phyloP scores from a whole-genome alignment of 2,113 vertebrate species.

The Entosphenus tridentatus region DNA sequence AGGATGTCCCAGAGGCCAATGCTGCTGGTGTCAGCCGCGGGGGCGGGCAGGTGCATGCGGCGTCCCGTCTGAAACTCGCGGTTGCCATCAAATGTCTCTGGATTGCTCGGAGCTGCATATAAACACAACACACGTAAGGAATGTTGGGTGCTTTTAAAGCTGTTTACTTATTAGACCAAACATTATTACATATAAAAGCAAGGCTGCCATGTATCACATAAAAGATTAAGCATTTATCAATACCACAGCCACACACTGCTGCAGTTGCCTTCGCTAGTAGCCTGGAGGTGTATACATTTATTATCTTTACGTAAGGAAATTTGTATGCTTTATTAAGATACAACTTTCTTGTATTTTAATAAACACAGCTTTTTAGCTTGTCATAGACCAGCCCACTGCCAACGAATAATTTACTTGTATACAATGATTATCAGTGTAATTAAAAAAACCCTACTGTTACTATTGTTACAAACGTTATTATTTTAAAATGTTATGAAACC shows the following conservation, averaged over 20 bases:
- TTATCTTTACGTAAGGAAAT: no score
- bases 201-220: slow-evolving; percentile 7
- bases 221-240: slow-evolving; percentile 7
- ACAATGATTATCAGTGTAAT: no score
- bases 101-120: background rate
- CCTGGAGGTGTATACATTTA: no score
- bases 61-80: slow-evolving; percentile 18
- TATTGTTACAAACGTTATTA: no score
- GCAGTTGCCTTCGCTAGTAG: no score
- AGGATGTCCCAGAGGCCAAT: slow-evolving; percentile 93
- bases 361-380: no score
- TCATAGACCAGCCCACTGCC: no score
- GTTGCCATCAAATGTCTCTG: background rate
- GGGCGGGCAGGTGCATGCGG: slow-evolving; percentile 31
- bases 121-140: background rate
- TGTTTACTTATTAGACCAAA: background rate
- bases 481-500: no score
- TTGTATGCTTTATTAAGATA: no score
- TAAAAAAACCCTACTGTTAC: no score
- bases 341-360: no score
- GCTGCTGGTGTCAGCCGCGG: slow-evolving; percentile 47
- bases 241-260: slow-evolving; percentile 2
- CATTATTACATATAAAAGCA: background rate
- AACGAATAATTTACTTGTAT: no score
- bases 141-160: background rate